A percentile compares a stretch with the other conserved stretches of the same genome.
Evolutionary conservation across 2,888 invertebrate genomes (phyloP).

Genomic region (Limenitis arthemis): DNA sequence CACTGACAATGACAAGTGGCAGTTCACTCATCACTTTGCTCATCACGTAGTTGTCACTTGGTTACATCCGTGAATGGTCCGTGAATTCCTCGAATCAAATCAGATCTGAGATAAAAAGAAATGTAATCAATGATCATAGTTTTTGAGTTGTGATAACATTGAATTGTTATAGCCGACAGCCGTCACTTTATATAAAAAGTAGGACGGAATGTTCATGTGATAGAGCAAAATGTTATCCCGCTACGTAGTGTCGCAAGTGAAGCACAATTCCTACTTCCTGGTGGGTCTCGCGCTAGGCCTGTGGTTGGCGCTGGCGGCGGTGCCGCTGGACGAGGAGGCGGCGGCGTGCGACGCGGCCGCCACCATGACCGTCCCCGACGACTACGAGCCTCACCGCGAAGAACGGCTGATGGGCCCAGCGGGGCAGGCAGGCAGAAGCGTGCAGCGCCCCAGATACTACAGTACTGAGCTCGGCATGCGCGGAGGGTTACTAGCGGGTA

Average conservation of each 20-base stretch:
- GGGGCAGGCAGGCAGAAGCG: constrained; percentile 49
- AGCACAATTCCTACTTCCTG: constrained; percentile 72
- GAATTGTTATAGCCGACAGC: no score
- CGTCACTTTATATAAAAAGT: background rate
- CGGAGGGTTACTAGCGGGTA: constrained; percentile 84
- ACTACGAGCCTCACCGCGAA: background rate
- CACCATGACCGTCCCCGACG: constrained; percentile 5
- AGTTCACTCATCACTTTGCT: no score
- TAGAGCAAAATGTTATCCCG: constrained; percentile 49
- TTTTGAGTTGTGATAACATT: no score
- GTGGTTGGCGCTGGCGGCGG: constrained; percentile 65
- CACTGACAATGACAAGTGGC: no score
- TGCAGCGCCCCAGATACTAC: constrained; percentile 91
- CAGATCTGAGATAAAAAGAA: no score
- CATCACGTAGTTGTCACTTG: no score
- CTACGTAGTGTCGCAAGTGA: constrained; percentile 60
- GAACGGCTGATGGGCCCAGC: constrained; percentile 1
- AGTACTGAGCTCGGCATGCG: constrained; percentile 95
- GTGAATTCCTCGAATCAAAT: no score
- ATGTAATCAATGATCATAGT: no score
- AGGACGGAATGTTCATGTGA: constrained; percentile 6
- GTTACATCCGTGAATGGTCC: no score
- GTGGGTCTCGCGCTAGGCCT: constrained; percentile 70
- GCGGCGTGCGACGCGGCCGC: constrained; percentile 30
- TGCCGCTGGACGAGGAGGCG: constrained; percentile 56